Evolutionary conservation across 2,888 invertebrate species (phyloP).

Genomic region (Diabrotica balteata): DNA sequence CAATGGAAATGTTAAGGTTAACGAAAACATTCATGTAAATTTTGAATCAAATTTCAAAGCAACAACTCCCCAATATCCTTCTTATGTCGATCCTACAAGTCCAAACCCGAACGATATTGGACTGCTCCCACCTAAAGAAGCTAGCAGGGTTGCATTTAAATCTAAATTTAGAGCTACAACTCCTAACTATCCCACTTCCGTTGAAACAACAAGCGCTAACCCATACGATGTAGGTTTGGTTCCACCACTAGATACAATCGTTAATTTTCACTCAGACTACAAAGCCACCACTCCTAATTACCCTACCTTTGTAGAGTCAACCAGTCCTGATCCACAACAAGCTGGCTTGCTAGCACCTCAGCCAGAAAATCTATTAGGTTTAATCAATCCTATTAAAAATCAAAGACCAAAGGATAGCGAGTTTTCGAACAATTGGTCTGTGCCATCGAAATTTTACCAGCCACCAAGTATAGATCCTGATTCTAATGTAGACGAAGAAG

Average conservation of each 20-base stretch:
- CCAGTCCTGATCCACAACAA: conserved; percentile 41
- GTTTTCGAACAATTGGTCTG: conserved; percentile 1
- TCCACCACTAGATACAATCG: conserved; percentile 39
- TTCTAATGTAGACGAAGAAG: conserved; percentile 31
- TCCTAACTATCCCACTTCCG: conserved; percentile 48
- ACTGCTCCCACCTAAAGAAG: conserved; percentile 42
- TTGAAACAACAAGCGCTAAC: conserved; percentile 46
- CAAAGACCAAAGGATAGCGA: background rate
- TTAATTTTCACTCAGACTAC: conserved; percentile 45
- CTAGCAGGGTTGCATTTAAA: conserved; percentile 40
- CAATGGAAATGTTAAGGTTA: background rate
- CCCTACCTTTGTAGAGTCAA: conserved; percentile 45
- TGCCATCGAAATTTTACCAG: conserved; percentile 46
- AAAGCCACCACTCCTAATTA: conserved; percentile 46
- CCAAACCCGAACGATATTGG: conserved; percentile 41
- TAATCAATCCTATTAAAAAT: conserved; percentile 13
- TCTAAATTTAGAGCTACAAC: conserved; percentile 49
- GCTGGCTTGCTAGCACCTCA: conserved; percentile 40
- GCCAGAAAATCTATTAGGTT: conserved; percentile 8
- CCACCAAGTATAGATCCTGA: conserved; percentile 44
- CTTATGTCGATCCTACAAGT: conserved; percentile 36
- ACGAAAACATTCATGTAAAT: conserved; percentile 4
- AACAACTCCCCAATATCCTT: conserved; percentile 49
- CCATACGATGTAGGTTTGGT: conserved; percentile 46
- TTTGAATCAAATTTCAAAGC: conserved; percentile 47